These are phyloP conservation scores for Ceratotherium simum DNA, from an alignment of 2,113 vertebrate genomes.

Conservation along the genomic window DNA sequence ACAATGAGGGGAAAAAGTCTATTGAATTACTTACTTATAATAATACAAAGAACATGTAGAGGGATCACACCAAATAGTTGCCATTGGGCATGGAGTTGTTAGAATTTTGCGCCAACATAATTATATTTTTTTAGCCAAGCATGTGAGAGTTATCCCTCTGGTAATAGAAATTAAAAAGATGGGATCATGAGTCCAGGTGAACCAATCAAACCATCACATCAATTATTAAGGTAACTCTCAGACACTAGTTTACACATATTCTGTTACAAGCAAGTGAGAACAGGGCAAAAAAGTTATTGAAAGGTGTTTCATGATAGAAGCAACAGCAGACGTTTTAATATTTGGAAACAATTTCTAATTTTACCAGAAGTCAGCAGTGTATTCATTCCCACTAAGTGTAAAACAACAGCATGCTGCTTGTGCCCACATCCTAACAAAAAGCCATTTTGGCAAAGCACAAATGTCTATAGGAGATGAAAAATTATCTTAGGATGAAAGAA, in stretches of 20 bases:
- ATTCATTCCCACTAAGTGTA: neutral
- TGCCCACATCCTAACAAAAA: constrained; percentile 9
- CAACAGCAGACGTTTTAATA: neutral
- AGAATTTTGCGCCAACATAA: neutral
- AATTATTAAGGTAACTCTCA: neutral
- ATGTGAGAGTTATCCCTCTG: neutral
- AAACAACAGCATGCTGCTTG: neutral
- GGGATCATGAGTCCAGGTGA: neutral
- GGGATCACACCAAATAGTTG: neutral
- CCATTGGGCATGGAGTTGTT: neutral
- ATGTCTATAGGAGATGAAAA: neutral
- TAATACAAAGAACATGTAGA: neutral
- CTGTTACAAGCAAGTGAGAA: neutral
- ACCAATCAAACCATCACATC: neutral
- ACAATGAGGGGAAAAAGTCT: neutral
- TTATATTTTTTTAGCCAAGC: neutral
- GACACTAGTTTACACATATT: neutral
- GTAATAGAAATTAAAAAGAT: neutral
- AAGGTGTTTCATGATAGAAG: neutral
- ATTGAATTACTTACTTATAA: neutral
- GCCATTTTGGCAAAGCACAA: neutral
- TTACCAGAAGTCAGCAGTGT: neutral
- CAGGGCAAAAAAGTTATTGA: neutral
- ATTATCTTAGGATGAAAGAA: neutral
- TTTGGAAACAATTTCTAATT: neutral